These are phyloP conservation scores for Oligia strigilis DNA, from an alignment of 2,888 invertebrate species.

Conservation along the genomic window DNA sequence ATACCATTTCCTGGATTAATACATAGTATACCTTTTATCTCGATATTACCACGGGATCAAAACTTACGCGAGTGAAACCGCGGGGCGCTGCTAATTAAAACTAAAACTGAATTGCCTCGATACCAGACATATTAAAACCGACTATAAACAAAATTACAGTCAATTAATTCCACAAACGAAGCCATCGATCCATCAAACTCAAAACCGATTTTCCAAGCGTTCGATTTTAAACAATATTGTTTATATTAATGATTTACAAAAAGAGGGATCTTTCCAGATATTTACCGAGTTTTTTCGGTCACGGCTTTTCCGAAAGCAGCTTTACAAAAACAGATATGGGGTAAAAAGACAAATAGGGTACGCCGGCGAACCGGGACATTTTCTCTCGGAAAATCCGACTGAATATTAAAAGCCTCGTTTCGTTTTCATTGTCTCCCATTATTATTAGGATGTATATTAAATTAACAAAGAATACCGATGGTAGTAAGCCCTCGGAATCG, in stretches of 20 bases:
- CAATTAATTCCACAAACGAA: slow-evolving; percentile 10
- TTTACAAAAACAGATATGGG: slow-evolving; percentile 77
- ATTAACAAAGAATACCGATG: slow-evolving; percentile 68
- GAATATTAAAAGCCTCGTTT: slow-evolving; percentile 80
- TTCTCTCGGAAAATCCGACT: slow-evolving; percentile 74
- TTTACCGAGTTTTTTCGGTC: slow-evolving; percentile 71
- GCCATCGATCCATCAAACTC: slow-evolving; percentile 13
- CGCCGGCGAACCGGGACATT: slow-evolving; percentile 69
- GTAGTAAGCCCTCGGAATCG: slow-evolving; percentile 30
- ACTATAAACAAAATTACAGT: not conserved
- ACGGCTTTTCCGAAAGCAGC: slow-evolving; percentile 72
- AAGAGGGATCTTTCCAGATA: slow-evolving; percentile 69
- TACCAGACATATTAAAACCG: not conserved
- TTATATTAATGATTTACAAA: slow-evolving; percentile 79
- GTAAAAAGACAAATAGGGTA: slow-evolving; percentile 79
- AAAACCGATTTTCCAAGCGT: slow-evolving; percentile 46
- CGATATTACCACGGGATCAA: too few species aligned
- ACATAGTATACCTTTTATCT: too few species aligned
- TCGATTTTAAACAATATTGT: slow-evolving; percentile 71
- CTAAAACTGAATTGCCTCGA: not conserved
- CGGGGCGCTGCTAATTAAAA: not conserved
- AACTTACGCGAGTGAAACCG: too few species aligned
- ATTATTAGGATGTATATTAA: slow-evolving; percentile 75
- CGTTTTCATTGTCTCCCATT: slow-evolving; percentile 75
- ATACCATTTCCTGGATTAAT: too few species aligned